Evolutionary conservation across 2,888 invertebrate genomes (phyloP), one percentile per base, ranked within the genome.

Genomic region (Himalopsyche kuldschensis): DNA sequence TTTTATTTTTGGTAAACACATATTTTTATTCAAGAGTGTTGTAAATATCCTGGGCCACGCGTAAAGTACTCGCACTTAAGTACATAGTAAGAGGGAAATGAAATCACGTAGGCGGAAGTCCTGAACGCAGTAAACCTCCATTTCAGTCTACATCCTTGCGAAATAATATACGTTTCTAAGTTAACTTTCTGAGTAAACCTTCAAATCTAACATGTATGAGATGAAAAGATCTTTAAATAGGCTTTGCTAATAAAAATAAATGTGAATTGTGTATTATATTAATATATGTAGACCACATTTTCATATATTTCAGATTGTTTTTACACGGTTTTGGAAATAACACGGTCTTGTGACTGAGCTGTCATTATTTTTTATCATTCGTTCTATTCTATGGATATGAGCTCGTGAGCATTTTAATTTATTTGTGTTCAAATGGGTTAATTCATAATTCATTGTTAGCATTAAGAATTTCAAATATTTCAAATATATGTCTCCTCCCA

Each of bases 11-110:
- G 55, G 55, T 55, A 55, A 55, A 55, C 55, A 55, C 55, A 55
- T 55, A 55, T 55, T 55, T 55, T 55, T 55, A 55, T 55, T 55
- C 55, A 55, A 55, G 55, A 55, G 55, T 55, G 55, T 55, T 55
- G 55, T 55, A 55, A 55, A 55, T 55, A 55, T 55, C 55, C 55
- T 55, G 55, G 55, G 55, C 55, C 55, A 55, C n/a, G 55, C 55
- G 55, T 55, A 55, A 55, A 55, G 55, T 55, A 55, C 55, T 6
- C 55, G 24, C 24, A 55, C 55, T 55, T 55, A 55, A 55, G 55
- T 55, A 55, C 48, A 35, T 48, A 81, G 81, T 76, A 81, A 32
- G 55, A 75, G 24, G 81, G 81, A 81, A 76, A 81, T 81, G 81
- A 77, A 81, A 77, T 77, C 81, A 55, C 32, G 48, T 76, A 81